A percentile compares a stretch with the other conserved stretches of the same genome.
These are phyloP conservation scores for Pteronura brasiliensis DNA, from an alignment of 2,113 vertebrate genomes.

Conservation along the genomic window DNA sequence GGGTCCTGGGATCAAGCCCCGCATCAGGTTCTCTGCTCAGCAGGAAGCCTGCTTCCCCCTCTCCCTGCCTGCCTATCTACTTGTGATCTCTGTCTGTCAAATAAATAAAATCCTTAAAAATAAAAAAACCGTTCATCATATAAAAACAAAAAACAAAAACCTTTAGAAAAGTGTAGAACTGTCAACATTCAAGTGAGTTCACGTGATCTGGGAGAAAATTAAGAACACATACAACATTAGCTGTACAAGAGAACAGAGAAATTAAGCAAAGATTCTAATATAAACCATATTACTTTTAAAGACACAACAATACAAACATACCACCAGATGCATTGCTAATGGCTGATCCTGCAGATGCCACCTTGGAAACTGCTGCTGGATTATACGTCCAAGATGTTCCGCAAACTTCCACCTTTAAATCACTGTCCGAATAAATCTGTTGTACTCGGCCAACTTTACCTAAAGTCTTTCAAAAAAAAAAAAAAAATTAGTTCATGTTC, in stretches of 20 bases:
- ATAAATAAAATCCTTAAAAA: no score
- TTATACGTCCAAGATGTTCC: slow-evolving; percentile 99
- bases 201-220: neutral
- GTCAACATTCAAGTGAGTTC: neutral
- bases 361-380: slow-evolving; percentile 97
- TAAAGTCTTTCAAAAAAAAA: slow-evolving; percentile 86
- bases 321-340: slow-evolving; percentile 98
- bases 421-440: slow-evolving; percentile 99
- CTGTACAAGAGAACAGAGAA: neutral
- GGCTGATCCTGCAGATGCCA: slow-evolving; percentile 95
- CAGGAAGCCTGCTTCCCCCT: no score
- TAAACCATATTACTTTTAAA: slow-evolving; percentile 9
- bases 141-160: neutral
- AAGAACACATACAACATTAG: neutral
- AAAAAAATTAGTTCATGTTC: slow-evolving; percentile 43
- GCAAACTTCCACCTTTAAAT: slow-evolving; percentile 99
- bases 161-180: neutral
- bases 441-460: slow-evolving; percentile 99
- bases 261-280: slow-evolving; percentile 22
- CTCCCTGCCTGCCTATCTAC: no score
- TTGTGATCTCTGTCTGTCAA: no score
- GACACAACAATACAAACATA: slow-evolving; percentile 76
- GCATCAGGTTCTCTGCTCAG: no score
- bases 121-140: neutral
- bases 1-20: no score